phyloP scores from a whole-genome alignment of 2,888 invertebrate species.

The Alsophila aescularia region DNA sequence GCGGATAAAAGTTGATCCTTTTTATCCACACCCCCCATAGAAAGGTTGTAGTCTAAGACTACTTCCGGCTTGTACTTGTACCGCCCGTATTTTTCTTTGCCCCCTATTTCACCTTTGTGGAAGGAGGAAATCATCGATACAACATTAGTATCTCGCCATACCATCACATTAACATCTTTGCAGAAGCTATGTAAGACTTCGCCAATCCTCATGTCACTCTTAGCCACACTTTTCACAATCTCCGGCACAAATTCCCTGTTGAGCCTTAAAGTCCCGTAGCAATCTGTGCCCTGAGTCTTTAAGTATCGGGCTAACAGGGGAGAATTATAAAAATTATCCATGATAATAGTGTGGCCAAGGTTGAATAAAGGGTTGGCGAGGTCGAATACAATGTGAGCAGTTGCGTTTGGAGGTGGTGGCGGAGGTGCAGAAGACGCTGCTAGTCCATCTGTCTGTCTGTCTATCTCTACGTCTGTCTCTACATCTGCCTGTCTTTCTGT shows the following conservation, averaged over 20 bases:
- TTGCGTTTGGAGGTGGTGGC: too few species aligned
- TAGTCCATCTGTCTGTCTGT: too few species aligned
- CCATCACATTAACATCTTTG: slow-evolving; percentile 31
- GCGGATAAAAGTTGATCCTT: slow-evolving; percentile 10
- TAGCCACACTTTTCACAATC: slow-evolving; percentile 22
- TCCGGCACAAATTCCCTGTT: slow-evolving; percentile 40
- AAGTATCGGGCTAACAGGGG: too few species aligned
- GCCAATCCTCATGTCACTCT: slow-evolving; percentile 22
- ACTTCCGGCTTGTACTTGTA: slow-evolving; percentile 3
- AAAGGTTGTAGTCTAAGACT: slow-evolving; percentile 7
- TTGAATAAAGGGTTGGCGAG: too few species aligned
- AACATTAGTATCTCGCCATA: slow-evolving; percentile 33
- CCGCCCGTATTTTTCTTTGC: not conserved
- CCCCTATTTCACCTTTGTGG: slow-evolving; percentile 2
- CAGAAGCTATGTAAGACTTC: slow-evolving; percentile 35
- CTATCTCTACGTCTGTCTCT: too few species aligned
- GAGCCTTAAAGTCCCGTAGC: slow-evolving; percentile 37
- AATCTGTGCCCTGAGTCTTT: too few species aligned
- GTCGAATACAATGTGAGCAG: too few species aligned
- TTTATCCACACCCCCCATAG: slow-evolving; percentile 6
- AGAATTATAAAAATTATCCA: too few species aligned
- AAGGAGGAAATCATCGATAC: slow-evolving; percentile 4
- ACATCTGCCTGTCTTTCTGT: too few species aligned
- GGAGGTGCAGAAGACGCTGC: too few species aligned
- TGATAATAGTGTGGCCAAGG: too few species aligned